Percentiles rank a stretch among this genome's conserved stretches.
Conservation (phyloP, 2,113 vertebrate species). For the Tyrannus savana region DNA sequence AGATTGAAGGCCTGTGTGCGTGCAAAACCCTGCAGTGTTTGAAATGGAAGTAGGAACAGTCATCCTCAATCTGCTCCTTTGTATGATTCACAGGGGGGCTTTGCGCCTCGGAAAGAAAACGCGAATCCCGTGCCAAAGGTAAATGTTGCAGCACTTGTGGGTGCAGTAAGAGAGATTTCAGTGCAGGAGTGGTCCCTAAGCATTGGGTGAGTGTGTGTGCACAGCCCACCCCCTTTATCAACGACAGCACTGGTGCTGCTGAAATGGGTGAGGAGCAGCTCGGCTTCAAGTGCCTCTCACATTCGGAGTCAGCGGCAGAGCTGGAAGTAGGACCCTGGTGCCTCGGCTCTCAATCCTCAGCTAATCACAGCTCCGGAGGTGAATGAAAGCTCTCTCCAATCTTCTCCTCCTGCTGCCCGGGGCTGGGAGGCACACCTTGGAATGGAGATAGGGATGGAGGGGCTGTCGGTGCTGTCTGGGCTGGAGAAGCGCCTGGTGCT, state of each 20-base stretch:
- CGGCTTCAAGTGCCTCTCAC: not conserved
- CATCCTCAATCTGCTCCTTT: not conserved
- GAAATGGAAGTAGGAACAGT: not conserved
- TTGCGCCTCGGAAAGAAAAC: not conserved
- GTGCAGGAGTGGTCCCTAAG: not conserved
- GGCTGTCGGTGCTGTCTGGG: not conserved
- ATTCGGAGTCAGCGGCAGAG: not conserved
- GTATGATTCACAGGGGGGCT: not conserved
- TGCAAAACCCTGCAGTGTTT: slow-evolving; percentile 7
- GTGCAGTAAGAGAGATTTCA: not conserved
- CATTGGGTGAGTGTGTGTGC: not conserved
- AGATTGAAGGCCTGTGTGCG: not conserved
- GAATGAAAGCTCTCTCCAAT: not conserved
- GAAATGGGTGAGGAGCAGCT: not conserved
- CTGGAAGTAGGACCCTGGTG: not conserved
- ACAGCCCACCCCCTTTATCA: not conserved
- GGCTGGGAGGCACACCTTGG: not conserved
- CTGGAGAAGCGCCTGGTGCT: not conserved
- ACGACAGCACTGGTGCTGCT: not conserved
- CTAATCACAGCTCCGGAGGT: not conserved
- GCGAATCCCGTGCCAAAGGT: accelerated
- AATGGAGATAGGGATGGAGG: accelerated
- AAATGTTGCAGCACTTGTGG: not conserved
- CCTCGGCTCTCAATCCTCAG: not conserved
- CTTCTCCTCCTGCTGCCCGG: not conserved